Percentiles rank a stretch among this genome's conserved stretches.
Conservation (phyloP, 1,140 invertebrate species). For the Akabosia matsudoensis region DNA sequence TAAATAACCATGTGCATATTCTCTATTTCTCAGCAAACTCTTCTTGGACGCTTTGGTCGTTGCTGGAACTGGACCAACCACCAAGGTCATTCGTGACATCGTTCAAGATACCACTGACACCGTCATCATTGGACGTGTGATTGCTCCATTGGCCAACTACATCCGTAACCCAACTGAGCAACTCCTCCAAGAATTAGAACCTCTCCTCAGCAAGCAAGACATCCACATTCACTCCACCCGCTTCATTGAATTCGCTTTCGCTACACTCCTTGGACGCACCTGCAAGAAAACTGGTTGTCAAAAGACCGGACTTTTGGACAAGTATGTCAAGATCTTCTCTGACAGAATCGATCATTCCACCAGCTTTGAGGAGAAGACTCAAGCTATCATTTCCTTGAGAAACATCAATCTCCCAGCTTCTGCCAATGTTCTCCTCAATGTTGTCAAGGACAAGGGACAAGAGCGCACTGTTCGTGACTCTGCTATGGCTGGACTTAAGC, state of each 20-base stretch:
- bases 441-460: slow-evolving; percentile 33
- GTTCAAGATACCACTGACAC: slow-evolving; percentile 33
- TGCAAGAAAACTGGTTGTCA: slow-evolving; percentile 39
- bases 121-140: slow-evolving; percentile 30
- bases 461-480: slow-evolving; percentile 37
- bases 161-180: slow-evolving; percentile 43
- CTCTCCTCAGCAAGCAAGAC: slow-evolving; percentile 26
- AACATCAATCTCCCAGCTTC: slow-evolving; percentile 36
- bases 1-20: no score
- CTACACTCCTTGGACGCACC: slow-evolving; percentile 38
- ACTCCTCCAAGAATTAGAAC: slow-evolving; percentile 39
- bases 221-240: slow-evolving; percentile 32
- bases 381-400: slow-evolving; percentile 34
- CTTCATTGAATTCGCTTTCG: slow-evolving; percentile 44
- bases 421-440: slow-evolving; percentile 33
- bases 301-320: slow-evolving; percentile 41
- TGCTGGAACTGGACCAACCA: slow-evolving; percentile 44
- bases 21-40: slow-evolving; percentile 38
- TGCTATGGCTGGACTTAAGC: slow-evolving; percentile 39
- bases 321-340: slow-evolving; percentile 43
- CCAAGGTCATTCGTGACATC: slow-evolving; percentile 43
- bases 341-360: slow-evolving; percentile 28
- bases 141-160: slow-evolving; percentile 38
- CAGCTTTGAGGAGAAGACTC: slow-evolving; percentile 19
- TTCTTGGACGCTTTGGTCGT: slow-evolving; percentile 44